Evolutionary conservation across 2,888 invertebrate species (phyloP), one percentile per base, ranked within the genome.

Genomic region (Euplagia quadripunctaria): DNA sequence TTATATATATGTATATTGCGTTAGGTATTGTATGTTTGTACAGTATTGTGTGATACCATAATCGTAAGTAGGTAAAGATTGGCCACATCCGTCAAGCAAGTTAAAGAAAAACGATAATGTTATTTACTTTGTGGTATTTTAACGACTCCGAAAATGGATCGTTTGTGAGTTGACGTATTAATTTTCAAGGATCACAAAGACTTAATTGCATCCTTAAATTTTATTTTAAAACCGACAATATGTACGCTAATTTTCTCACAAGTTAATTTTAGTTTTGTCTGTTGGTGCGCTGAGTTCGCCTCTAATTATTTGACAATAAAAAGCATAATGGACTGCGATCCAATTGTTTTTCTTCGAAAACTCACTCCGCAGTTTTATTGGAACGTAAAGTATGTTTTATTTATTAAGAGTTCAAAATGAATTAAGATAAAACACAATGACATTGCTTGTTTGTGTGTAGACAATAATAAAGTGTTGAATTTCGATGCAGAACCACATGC

Each of bases 151-250:
- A 88, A 88, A 90, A 89, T 87, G 88, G 87, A 89, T 87, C 87
- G 87, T 82, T 86, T 86, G 86, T 86, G 85, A 88, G 86, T 89
- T 89, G 89, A 88, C 88, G 89, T 91, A 93, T 94, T 92, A 89
- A 93, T 93, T 93, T 92, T 89, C 90, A 90, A 91, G 90, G 91
- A 92, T 91, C 91, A 92, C 88, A 89, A 93, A 91, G 90, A 90
- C 88, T 94, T 92, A 94, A 89, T 93, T 92, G 90, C 93, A 83
- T 89, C 89, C 91, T 94, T 92, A 94, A 92, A 91, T 93, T 93
- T 94, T 92, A 93, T 94, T 94, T 92, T 91, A 88, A 93, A 93
- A 91, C 92, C 91, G 89, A 92, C 93, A 92, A 88, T 92, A 91
- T 90, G 93, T 88, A 88, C 86, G 84, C 81, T 87, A 86, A 90